phyloP scores from a whole-genome alignment of 2,888 invertebrate species.

The Chalcis sispes region DNA sequence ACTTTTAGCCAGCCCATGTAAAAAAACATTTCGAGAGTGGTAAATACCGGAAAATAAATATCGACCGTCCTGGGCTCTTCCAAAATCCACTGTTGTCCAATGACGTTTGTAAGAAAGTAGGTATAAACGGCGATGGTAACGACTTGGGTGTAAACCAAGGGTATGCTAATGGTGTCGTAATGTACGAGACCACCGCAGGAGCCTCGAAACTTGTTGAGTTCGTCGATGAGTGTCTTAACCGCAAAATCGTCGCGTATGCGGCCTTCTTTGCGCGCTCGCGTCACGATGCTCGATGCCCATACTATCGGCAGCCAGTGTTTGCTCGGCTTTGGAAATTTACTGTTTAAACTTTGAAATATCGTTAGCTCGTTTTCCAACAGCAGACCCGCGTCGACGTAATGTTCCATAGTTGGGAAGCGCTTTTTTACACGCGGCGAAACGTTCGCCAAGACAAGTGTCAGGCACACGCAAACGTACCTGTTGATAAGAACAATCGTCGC shows the following conservation, averaged over 20 bases:
- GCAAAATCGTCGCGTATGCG: slow-evolving; percentile 94
- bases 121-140: slow-evolving; percentile 95
- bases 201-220: slow-evolving; percentile 79
- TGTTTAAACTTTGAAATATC: slow-evolving; percentile 87
- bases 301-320: slow-evolving; percentile 95
- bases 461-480: slow-evolving; percentile 83
- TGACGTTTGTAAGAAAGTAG: slow-evolving; percentile 91
- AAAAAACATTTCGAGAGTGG: slow-evolving; percentile 91
- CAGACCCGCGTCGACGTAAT: slow-evolving; percentile 90
- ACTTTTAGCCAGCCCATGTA: slow-evolving; percentile 95
- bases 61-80: slow-evolving; percentile 80
- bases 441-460: slow-evolving; percentile 92
- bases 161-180: slow-evolving; percentile 78
- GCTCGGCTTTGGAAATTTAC: slow-evolving; percentile 89
- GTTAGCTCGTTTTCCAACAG: slow-evolving; percentile 88
- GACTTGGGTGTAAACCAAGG: slow-evolving; percentile 81
- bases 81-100: slow-evolving; percentile 93
- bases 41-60: slow-evolving; percentile 93
- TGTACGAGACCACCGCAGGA: slow-evolving; percentile 77
- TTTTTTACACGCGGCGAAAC: slow-evolving; percentile 93
- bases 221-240: slow-evolving; percentile 88
- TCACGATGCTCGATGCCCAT: slow-evolving; percentile 94
- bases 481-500: too few species aligned
- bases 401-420: slow-evolving; percentile 89
- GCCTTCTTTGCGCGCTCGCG: slow-evolving; percentile 92